Percentiles rank a stretch among this genome's conserved stretches.
Conservation (phyloP, 2,797 vertebrate species). For the Protosalanx chinensis region DNA sequence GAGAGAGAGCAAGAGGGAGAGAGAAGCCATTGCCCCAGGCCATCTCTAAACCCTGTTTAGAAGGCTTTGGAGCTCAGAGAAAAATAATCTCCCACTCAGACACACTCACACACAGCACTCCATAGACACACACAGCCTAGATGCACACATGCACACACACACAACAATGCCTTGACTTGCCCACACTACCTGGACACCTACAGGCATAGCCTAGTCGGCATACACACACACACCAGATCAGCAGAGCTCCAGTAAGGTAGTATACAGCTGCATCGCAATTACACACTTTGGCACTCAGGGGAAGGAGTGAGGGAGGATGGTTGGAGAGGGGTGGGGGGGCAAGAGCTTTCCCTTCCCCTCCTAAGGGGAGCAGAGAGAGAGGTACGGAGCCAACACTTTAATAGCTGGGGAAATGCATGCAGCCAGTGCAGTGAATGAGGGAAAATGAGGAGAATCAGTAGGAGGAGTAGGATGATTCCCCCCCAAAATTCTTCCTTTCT, state of each 20-base stretch:
- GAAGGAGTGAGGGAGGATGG: constrained; percentile 38
- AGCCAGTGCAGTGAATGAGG: constrained; percentile 49
- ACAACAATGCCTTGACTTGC: constrained; percentile 37
- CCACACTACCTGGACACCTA: constrained; percentile 34
- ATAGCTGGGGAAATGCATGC: constrained; percentile 70
- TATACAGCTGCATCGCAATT: constrained; percentile 69
- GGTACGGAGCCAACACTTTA: constrained; percentile 65
- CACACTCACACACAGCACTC: constrained; percentile 44
- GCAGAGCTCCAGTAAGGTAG: constrained; percentile 57
- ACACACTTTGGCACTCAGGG: constrained; percentile 69
- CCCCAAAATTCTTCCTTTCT: not conserved
- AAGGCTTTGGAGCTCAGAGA: constrained; percentile 75
- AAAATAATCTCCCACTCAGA: constrained; percentile 74
- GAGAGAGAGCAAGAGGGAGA: constrained; percentile 32
- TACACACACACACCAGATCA: constrained; percentile 44
- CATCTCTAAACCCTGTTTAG: constrained; percentile 74
- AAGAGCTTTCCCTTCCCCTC: not conserved
- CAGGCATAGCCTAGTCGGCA: not conserved
- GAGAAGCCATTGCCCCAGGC: constrained; percentile 72
- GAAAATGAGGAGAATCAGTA: constrained; percentile 1
- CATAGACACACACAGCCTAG: constrained; percentile 32
- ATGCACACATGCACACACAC: constrained; percentile 8
- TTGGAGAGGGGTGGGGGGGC: constrained; percentile 21
- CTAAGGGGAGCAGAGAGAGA: constrained; percentile 12
- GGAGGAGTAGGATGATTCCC: not conserved